Evolutionary conservation across 2,888 invertebrate species (phyloP).

Genomic region (Temnothorax ravouxi): DNA sequence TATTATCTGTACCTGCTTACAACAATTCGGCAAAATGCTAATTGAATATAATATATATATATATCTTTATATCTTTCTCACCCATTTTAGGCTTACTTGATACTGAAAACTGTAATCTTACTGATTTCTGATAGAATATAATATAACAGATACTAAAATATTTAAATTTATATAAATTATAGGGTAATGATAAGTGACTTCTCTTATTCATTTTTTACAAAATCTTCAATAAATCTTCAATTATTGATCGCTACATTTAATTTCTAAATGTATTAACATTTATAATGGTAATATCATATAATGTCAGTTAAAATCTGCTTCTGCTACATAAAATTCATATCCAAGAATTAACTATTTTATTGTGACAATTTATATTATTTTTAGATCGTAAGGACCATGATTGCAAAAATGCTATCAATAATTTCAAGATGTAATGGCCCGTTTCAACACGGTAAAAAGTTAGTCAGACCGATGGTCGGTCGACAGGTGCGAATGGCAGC

Average conservation of each 20-base stretch:
- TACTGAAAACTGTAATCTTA: neutral
- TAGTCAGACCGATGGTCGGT: neutral
- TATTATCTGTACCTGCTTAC: neutral
- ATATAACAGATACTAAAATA: neutral
- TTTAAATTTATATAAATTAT: neutral
- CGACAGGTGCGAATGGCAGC: constrained; percentile 53
- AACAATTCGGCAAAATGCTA: neutral
- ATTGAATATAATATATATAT: no score
- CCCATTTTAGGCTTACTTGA: neutral
- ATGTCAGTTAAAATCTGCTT: neutral
- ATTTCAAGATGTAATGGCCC: constrained; percentile 16
- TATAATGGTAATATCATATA: neutral
- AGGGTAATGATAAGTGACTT: neutral
- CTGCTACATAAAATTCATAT: neutral
- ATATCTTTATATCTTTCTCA: no score
- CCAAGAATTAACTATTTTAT: neutral
- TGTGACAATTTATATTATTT: neutral
- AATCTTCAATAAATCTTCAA: neutral
- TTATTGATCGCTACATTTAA: neutral
- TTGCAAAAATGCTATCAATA: constrained; percentile 3
- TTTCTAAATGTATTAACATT: neutral
- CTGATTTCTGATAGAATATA: neutral
- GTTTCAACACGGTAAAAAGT: constrained; percentile 4
- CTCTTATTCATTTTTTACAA: neutral
- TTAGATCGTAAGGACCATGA: neutral